Conservation (phyloP, 2,888 invertebrate genomes). For the Andricus quercusramuli region DNA sequence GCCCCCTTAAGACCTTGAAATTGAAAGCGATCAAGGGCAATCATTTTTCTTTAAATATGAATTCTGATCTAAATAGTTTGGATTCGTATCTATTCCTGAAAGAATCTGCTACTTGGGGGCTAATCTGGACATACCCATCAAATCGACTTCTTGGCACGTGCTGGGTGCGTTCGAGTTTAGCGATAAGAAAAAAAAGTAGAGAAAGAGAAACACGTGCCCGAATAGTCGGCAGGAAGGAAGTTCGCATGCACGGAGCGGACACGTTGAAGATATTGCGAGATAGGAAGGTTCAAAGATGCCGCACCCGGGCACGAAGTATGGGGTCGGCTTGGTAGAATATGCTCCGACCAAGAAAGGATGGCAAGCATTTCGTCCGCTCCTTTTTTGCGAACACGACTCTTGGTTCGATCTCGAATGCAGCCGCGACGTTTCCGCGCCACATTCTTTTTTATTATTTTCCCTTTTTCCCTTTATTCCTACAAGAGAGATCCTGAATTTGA, state of each 20-base stretch:
- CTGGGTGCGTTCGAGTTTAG: conserved; percentile 12
- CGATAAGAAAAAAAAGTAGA: conserved; percentile 32
- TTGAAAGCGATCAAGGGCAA: background rate
- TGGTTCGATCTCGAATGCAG: conserved; percentile 32
- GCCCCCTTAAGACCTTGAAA: conserved; percentile 3
- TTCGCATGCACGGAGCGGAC: conserved; percentile 23
- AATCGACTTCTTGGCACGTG: conserved; percentile 16
- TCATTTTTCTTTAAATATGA: background rate
- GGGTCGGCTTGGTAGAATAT: conserved; percentile 24
- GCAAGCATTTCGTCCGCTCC: conserved; percentile 31
- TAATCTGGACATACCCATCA: background rate
- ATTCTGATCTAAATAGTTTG: background rate
- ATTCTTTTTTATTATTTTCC: conserved; percentile 14
- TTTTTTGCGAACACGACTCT: conserved; percentile 36
- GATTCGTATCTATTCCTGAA: background rate
- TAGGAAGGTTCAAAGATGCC: conserved; percentile 41
- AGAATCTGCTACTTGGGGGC: background rate
- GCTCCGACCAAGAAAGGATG: conserved; percentile 38
- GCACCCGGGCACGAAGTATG: conserved; percentile 37
- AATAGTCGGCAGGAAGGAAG: conserved; percentile 41
- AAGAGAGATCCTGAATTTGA: conserved; percentile 1
- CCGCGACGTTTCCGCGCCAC: conserved; percentile 21
- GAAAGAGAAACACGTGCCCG: conserved; percentile 41
- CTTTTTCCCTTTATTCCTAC: conserved; percentile 1
- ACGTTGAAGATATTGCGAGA: conserved; percentile 39